These are phyloP conservation scores for Noctilio leporinus DNA, from an alignment of 2,113 vertebrate species.

Conservation along the genomic window DNA sequence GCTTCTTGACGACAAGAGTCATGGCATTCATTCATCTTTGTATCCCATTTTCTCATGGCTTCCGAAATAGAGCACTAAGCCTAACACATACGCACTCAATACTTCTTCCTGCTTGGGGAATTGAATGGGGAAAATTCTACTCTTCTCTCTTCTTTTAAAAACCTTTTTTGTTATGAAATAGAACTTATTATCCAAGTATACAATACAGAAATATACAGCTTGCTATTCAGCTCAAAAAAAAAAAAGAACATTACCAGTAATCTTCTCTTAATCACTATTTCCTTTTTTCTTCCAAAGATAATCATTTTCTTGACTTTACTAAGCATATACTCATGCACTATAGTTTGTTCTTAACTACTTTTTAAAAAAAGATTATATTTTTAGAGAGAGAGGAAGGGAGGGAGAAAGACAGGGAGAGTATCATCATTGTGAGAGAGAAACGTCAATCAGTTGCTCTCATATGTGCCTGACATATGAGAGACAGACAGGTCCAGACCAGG, in stretches of 20 bases:
- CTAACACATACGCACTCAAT: not conserved
- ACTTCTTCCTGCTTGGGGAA: not conserved
- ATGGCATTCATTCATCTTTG: not conserved
- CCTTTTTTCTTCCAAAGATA: not conserved
- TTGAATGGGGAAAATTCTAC: not conserved
- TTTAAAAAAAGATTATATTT: not conserved
- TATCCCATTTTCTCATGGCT: not conserved
- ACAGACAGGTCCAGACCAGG: too few relatives aligned
- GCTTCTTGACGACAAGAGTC: not conserved
- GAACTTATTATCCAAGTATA: not conserved
- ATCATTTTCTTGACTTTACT: not conserved
- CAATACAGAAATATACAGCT: not conserved
- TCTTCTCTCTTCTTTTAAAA: not conserved
- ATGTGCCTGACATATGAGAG: too few relatives aligned
- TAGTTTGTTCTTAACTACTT: not conserved
- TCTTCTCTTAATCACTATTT: not conserved
- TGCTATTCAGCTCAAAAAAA: not conserved
- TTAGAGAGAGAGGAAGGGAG: too few relatives aligned
- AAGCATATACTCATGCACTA: not conserved
- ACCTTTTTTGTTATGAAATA: not conserved
- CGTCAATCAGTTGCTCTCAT: too few relatives aligned
- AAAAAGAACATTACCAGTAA: not conserved
- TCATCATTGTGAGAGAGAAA: too few relatives aligned
- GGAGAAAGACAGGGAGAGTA: too few relatives aligned
- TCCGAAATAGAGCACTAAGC: not conserved